phyloP scores from a whole-genome alignment of 2,888 invertebrate species.

The Sacculina carcini region DNA sequence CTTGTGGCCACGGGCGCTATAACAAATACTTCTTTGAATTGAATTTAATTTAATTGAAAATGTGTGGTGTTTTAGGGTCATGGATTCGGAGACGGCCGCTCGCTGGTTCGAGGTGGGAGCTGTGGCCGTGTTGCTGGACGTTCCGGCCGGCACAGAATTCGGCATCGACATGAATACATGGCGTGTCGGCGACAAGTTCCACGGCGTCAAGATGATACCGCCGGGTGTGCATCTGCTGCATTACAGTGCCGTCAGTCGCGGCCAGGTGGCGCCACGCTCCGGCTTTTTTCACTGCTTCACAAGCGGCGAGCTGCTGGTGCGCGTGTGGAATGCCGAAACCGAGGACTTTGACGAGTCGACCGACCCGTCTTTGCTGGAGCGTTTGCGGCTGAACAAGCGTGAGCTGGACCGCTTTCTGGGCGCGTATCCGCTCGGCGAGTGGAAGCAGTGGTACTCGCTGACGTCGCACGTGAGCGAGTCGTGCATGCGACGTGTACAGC shows the following conservation, averaged over 20 bases:
- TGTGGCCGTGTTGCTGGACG: constrained; percentile 51
- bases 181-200: constrained; percentile 69
- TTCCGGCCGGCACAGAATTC: constrained; percentile 74
- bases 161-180: constrained; percentile 83
- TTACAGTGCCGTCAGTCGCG: constrained; percentile 32
- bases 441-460: constrained; percentile 57
- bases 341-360: constrained; percentile 25
- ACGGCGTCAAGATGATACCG: constrained; percentile 95
- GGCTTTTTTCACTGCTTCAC: constrained; percentile 68
- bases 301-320: constrained; percentile 53
- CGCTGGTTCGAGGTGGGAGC: constrained; percentile 52
- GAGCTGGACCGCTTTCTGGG: constrained; percentile 53
- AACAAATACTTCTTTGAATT: too few relatives aligned
- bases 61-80: too few relatives aligned
- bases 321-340: constrained; percentile 49
- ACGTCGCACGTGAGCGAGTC: constrained; percentile 39
- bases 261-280: constrained; percentile 39
- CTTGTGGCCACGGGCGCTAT: too few relatives aligned
- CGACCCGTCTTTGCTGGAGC: constrained; percentile 25
- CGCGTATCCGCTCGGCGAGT: constrained; percentile 75
- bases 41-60: too few relatives aligned
- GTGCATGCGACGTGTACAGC: neutral
- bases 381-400: constrained; percentile 38
- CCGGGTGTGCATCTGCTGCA: constrained; percentile 83
- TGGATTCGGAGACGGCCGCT: constrained; percentile 48